Conservation (phyloP, 2,113 vertebrate species). For the Ceyx margarethae region DNA sequence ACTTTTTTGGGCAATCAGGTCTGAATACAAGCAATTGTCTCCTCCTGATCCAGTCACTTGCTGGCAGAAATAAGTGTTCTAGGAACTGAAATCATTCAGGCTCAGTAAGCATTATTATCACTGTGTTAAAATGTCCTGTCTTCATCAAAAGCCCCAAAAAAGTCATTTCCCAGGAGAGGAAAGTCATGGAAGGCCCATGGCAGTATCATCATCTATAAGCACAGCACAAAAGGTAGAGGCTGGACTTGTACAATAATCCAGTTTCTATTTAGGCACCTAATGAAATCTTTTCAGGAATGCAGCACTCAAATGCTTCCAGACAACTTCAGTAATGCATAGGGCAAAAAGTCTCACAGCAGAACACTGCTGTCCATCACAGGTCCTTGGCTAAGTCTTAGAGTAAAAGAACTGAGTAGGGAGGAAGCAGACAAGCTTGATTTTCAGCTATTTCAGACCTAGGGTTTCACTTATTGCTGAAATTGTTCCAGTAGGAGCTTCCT, state of each 20-base stretch:
- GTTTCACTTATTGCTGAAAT: not conserved
- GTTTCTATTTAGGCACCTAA: conserved; percentile 54
- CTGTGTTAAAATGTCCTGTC: not conserved
- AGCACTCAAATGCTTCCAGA: not conserved
- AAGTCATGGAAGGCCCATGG: not conserved
- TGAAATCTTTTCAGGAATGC: conserved; percentile 40
- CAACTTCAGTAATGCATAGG: not conserved
- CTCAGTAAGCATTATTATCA: not conserved
- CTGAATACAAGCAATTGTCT: not conserved
- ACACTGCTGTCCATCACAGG: not conserved
- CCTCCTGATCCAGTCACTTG: not conserved
- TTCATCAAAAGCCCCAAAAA: not conserved
- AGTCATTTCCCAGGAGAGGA: not conserved
- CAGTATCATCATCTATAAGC: not conserved
- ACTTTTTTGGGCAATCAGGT: not conserved
- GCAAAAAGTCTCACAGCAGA: rapidly evolving
- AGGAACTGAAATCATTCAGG: not conserved
- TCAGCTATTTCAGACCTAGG: not conserved
- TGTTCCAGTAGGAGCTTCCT: not conserved
- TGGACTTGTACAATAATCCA: conserved; percentile 13
- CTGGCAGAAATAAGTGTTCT: not conserved
- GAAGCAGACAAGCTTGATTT: not conserved
- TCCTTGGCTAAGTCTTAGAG: not conserved
- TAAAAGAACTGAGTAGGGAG: not conserved
- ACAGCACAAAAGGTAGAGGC: conserved; percentile 13